Conservation (phyloP, 2,888 invertebrate genomes). For the Lycaena phlaeas region DNA sequence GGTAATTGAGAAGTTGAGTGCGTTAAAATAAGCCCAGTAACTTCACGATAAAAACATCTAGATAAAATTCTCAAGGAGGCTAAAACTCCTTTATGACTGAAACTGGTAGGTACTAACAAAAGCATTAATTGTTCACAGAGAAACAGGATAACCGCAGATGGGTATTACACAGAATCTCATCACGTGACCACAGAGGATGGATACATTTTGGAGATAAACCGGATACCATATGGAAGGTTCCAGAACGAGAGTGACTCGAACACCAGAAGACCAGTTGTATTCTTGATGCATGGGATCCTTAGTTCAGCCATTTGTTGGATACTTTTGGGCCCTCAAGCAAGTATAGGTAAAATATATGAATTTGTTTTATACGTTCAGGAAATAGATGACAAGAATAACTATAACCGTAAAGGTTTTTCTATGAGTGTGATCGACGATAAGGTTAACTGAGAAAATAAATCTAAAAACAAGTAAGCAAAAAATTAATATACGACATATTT, state of each 20-base stretch:
- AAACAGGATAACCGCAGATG: slow-evolving; percentile 11
- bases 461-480: neutral
- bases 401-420: no score
- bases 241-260: slow-evolving; percentile 6
- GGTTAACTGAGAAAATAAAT: no score
- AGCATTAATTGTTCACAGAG: neutral
- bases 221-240: slow-evolving; percentile 25
- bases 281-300: slow-evolving; percentile 28
- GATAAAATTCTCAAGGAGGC: no score
- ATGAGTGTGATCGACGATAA: no score
- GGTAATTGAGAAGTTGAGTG: no score
- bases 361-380: neutral
- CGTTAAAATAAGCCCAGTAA: no score
- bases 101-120: no score
- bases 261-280: slow-evolving; percentile 22
- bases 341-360: slow-evolving; percentile 24
- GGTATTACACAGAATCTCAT: slow-evolving; percentile 27
- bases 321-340: slow-evolving; percentile 18
- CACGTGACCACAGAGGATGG: slow-evolving; percentile 26
- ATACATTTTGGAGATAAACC: slow-evolving; percentile 28
- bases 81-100: no score
- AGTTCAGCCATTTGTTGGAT: slow-evolving; percentile 21
- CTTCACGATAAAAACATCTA: no score
- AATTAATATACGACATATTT: neutral
- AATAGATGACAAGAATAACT: no score